phyloP scores from a whole-genome alignment of 2,888 invertebrate genomes.

The Gerris lacustris region DNA sequence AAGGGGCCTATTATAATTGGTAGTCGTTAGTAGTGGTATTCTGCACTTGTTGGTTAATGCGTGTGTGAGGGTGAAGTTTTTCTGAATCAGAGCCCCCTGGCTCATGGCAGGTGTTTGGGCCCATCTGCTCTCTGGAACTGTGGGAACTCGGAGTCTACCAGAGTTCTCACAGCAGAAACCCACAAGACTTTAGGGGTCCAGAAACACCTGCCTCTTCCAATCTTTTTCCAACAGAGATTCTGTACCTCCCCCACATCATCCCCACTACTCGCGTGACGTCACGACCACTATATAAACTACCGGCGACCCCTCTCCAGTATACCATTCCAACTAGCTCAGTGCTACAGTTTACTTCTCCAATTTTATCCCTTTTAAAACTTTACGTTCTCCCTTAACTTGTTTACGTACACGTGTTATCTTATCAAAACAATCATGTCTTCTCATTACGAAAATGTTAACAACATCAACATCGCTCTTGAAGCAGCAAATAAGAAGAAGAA shows the following conservation, averaged over 20 bases:
- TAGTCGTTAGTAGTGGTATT: neutral
- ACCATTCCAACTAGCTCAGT: neutral
- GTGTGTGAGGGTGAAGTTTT: neutral
- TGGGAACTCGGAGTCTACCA: neutral
- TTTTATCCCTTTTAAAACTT: neutral
- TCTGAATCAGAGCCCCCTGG: neutral
- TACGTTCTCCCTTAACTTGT: neutral
- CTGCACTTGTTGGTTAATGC: neutral
- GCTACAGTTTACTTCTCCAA: neutral
- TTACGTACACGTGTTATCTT: neutral
- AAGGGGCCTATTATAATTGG: too few species aligned
- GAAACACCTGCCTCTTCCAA: neutral
- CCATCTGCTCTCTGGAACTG: neutral
- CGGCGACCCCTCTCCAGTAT: neutral
- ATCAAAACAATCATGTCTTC: neutral
- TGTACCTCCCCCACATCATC: neutral
- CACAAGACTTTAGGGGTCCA: neutral
- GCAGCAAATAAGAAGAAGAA: conserved; percentile 21
- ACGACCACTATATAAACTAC: neutral
- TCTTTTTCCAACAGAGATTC: neutral
- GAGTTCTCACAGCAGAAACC: neutral
- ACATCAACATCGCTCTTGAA: conserved; percentile 26
- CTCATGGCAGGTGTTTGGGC: neutral
- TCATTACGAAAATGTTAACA: conserved; percentile 25
- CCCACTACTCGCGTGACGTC: neutral